phyloP scores from a whole-genome alignment of 2,888 invertebrate genomes.

The Lepidochrysops patricia region DNA sequence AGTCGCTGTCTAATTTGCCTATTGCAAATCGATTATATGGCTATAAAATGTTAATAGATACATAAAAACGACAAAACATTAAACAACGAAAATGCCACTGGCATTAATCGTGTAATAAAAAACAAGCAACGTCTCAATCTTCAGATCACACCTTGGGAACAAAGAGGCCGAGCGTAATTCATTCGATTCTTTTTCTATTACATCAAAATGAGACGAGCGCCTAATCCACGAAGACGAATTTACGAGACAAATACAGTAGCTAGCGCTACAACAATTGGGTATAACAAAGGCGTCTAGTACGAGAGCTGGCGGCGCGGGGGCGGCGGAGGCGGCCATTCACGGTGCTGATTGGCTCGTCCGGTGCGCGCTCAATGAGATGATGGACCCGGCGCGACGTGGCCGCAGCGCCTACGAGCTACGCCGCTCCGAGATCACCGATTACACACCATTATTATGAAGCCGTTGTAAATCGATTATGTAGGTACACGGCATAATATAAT shows the following conservation, averaged over 20 bases:
- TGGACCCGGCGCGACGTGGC: conserved; percentile 62
- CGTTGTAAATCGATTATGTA: background rate
- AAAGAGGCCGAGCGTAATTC: background rate
- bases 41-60: background rate
- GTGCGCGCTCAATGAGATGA: conserved; percentile 73
- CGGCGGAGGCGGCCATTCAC: conserved; percentile 73
- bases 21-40: background rate
- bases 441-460: conserved; percentile 18
- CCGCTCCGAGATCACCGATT: conserved; percentile 37
- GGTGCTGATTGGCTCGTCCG: conserved; percentile 73
- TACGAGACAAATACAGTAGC: conserved; percentile 51
- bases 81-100: background rate
- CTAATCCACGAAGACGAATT: conserved; percentile 27
- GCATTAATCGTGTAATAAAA: background rate
- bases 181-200: conserved; percentile 2
- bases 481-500: background rate
- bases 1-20: background rate
- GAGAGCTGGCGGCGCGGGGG: conserved; percentile 53
- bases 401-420: conserved; percentile 62
- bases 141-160: background rate
- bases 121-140: background rate
- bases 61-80: background rate
- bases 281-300: conserved; percentile 65
- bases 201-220: conserved; percentile 2
- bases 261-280: conserved; percentile 64